Conservation (phyloP, 2,113 vertebrate species). For the Cochlearius cochlearius region DNA sequence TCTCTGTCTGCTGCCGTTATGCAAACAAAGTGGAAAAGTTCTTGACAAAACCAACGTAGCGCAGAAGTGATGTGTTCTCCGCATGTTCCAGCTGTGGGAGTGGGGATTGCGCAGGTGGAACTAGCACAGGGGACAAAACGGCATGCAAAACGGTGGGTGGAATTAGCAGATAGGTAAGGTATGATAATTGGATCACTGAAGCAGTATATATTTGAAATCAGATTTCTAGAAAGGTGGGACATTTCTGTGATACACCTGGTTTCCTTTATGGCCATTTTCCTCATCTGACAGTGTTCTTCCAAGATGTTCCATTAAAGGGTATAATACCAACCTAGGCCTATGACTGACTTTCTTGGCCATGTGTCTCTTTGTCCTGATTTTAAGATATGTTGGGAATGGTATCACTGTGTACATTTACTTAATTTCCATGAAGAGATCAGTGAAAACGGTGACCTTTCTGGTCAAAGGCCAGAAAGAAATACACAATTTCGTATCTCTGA, state of each 20-base stretch:
- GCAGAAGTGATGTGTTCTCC: not conserved
- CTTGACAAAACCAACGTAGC: not conserved
- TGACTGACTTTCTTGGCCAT: not conserved
- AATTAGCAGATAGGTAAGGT: not conserved
- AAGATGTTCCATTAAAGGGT: not conserved
- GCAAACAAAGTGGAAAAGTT: not conserved
- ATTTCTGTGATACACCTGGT: not conserved
- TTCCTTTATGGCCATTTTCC: not conserved
- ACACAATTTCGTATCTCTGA: not conserved
- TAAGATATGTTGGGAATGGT: not conserved
- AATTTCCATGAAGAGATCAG: not conserved
- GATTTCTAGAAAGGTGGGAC: not conserved
- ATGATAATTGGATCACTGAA: not conserved
- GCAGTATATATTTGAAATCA: not conserved
- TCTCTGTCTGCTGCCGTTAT: not conserved
- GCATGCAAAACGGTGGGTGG: not conserved
- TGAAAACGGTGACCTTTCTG: not conserved
- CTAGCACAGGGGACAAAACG: not conserved
- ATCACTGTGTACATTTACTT: not conserved
- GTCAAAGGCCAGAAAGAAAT: not conserved
- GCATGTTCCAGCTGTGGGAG: not conserved
- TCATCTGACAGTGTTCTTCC: not conserved
- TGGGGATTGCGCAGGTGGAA: not conserved
- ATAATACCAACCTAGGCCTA: not conserved
- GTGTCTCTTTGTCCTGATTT: not conserved